Conservation (phyloP, 2,888 invertebrate species). For the Hirtodrosophila histrioides region DNA sequence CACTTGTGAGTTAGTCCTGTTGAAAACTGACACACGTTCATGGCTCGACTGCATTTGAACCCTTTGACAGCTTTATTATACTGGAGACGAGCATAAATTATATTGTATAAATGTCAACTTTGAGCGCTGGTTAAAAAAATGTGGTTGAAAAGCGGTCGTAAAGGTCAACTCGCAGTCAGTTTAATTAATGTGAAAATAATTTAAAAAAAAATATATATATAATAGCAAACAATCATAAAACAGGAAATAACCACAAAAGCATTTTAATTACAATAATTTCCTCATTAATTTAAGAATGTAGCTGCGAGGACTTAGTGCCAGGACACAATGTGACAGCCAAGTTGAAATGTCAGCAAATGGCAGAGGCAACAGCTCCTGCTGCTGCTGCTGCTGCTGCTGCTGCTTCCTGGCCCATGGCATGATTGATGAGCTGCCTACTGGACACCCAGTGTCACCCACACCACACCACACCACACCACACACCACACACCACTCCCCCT, state of each 20-base stretch:
- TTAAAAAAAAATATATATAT: slow-evolving; percentile 16
- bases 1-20: too few species aligned
- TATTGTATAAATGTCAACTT: slow-evolving; percentile 29
- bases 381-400: not conserved
- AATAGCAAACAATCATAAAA: slow-evolving; percentile 9
- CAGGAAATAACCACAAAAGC: slow-evolving; percentile 4
- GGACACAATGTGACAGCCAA: slow-evolving; percentile 35
- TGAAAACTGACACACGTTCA: too few species aligned
- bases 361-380: slow-evolving; percentile 4
- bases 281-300: slow-evolving; percentile 48
- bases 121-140: slow-evolving; percentile 8
- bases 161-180: slow-evolving; percentile 30
- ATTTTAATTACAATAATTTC: slow-evolving; percentile 59
- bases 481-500: not conserved
- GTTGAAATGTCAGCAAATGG: slow-evolving; percentile 57
- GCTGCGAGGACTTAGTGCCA: slow-evolving; percentile 4
- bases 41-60: too few species aligned
- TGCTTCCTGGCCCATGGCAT: slow-evolving; percentile 16
- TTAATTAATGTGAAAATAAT: slow-evolving; percentile 70
- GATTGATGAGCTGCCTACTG: slow-evolving; percentile 47
- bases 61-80: too few species aligned
- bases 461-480: not conserved
- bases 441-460: not conserved
- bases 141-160: slow-evolving; percentile 7
- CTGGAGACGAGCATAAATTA: too few species aligned